Base-by-base conservation (phyloP, 2,888 invertebrate genomes). In the Habroteleia sp. region DNA sequence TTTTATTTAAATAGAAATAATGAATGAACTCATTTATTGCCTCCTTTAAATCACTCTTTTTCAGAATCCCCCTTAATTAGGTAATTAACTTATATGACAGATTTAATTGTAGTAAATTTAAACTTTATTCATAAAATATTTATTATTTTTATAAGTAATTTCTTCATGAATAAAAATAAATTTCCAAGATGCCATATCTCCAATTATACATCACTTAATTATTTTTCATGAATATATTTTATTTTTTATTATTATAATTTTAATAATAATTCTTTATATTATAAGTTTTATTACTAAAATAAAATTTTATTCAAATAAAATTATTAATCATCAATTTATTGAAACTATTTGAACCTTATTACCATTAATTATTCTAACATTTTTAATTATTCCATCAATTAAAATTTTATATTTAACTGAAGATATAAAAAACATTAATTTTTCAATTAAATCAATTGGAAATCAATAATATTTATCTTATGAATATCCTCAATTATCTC, bases 401-500 rank as follows among this genome's bases (percentile, higher is more conserved):
- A 91, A 91, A 20, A 80, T 93, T 82, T 82, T 93, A 81, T 93
- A 93, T 81, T 79, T 92, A 86, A 82, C 91, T 82, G 92, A 92
- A 87, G 92, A 93, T 91, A 84, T 91, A 82, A 91, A 91, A 87
- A 90, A 90, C 37, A 91, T 91, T 0, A 81, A 89, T 77, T 87
- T 92, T 82, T 91, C 92, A 0, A 82, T 93, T 87, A 93, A 93
- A 89, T 87, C 90, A 17, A 91, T 92, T 87, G 92, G 92, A 0
- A 92, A 92, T 84, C 92, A 92, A 91, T 93, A 92, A 91, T 92
- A 92, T 73, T 92, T 92, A 91, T 90, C 90, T 0, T 93, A 93
- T 89, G 92, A 93, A 91, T 92, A 92, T 80, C 91, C 91, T 48
- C 91, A 93, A 84, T 92, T 92, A n/a, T n/a, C n/a, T n/a, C n/a